Evolutionary conservation across 2,113 vertebrate genomes (phyloP).

Genomic region (Struthio camelus): DNA sequence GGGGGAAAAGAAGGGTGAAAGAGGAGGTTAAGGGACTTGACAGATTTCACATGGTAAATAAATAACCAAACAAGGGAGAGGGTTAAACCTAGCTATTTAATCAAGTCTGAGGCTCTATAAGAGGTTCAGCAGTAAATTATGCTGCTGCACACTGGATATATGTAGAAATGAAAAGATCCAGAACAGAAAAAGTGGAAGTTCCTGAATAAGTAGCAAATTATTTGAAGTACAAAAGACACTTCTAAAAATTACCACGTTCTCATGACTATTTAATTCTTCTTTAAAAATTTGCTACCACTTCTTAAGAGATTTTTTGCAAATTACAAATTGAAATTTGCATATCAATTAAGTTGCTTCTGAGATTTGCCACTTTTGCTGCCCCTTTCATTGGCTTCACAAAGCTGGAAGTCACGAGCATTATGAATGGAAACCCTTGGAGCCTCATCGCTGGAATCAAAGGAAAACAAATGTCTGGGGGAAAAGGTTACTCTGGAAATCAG

Average conservation of each 20-base stretch:
- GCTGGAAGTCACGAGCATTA: background rate
- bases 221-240: background rate
- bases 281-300: background rate
- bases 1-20: background rate
- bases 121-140: background rate
- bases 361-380: background rate
- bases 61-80: background rate
- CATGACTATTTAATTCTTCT: background rate
- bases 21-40: background rate
- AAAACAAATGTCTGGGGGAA: conserved; percentile 54
- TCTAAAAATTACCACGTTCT: background rate
- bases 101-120: background rate
- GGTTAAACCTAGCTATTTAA: background rate
- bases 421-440: conserved; percentile 26
- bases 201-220: background rate
- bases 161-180: background rate
- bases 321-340: background rate
- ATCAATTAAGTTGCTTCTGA: background rate
- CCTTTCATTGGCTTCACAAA: background rate
- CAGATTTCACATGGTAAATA: background rate
- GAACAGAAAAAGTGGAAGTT: background rate
- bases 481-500: conserved; percentile 59
- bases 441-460: conserved; percentile 23
- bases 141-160: background rate
- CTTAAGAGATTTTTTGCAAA: background rate